phyloP scores from a whole-genome alignment of 2,888 invertebrate species.

The Tiphia femorata region DNA sequence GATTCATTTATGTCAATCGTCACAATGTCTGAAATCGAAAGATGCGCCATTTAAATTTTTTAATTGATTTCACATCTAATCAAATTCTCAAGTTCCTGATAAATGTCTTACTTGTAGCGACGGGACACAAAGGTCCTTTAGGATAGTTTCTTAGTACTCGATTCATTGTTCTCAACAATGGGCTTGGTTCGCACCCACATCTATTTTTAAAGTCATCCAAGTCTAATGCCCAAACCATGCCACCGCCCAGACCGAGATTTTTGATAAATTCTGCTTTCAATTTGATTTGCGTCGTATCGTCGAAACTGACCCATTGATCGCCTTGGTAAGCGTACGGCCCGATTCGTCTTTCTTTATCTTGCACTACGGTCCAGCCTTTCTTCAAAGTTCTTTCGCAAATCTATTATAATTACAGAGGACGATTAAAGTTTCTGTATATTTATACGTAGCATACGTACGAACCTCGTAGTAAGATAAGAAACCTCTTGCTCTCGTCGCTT shows the following conservation, averaged over 20 bases:
- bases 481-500: conserved; percentile 87
- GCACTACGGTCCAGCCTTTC: conserved; percentile 82
- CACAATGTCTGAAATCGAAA: conserved; percentile 10
- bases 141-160: conserved; percentile 80
- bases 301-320: conserved; percentile 95
- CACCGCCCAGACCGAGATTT: conserved; percentile 84
- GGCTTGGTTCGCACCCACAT: conserved; percentile 86
- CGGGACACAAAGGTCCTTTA: conserved; percentile 75
- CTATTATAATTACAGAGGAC: conserved; percentile 65
- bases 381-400: conserved; percentile 84
- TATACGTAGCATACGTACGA: neutral
- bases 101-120: conserved; percentile 67
- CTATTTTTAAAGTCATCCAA: conserved; percentile 87
- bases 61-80: no score
- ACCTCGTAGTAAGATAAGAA: conserved; percentile 92
- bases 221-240: conserved; percentile 92
- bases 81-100: no score
- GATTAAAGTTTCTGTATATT: neutral
- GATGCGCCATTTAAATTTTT: neutral
- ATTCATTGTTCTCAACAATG: conserved; percentile 84
- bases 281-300: conserved; percentile 86
- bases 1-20: conserved; percentile 20
- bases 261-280: conserved; percentile 87
- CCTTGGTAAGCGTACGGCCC: conserved; percentile 88
- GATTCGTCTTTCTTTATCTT: conserved; percentile 84